Base-by-base conservation (phyloP, 1,140 invertebrate species). In the Lordiphosa clarofinis region DNA sequence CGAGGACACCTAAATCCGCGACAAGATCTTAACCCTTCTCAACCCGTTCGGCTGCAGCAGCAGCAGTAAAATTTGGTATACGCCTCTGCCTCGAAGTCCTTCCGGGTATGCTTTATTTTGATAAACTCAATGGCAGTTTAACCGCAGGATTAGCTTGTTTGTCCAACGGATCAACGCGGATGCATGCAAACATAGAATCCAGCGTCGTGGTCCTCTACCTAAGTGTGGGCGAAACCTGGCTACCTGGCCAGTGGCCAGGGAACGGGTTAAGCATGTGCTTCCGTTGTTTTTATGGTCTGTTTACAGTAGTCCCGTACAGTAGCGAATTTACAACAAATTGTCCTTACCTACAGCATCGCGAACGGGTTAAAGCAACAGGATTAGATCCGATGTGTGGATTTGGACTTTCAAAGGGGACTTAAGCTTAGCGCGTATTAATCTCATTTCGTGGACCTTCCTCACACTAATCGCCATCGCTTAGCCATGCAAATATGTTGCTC, bases 101-200 rank as follows among this genome's bases (percentile, higher is more conserved):
- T 84, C 78, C 73, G 78, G 78, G 78, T 82, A 42, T 55, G 64
- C 57, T 63, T 54, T 84, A 84, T 84, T 86, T 84, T 84, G 73
- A 84, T 84, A 49, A 42, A 84, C 81, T 86, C 81, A 86, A 86
- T 86, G 81, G 81, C 74, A 86, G 81, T 86, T 86, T 86, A 86
- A 86, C 81, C 81, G 74, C 81, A 86, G 81, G 82, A 86, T 86
- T 86, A 86, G 81, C 81, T 65, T 86, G 81, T 86, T 86, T 86
- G 79, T 73, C 48, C 65, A 78, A 59, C 70, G 73, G 79, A 86
- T 86, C 79, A 84, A 60, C 66, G 70, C 79, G 53, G 48, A 36
- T 48, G 56, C 70, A 61, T 72, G 74, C 79, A 86, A 86, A 86
- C 79, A 84, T 31, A 31, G 7, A 28, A 66, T 50, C 46, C 46